Evolutionary conservation across 2,113 vertebrate genomes (phyloP).

Genomic region (Amphilophus citrinellus): DNA sequence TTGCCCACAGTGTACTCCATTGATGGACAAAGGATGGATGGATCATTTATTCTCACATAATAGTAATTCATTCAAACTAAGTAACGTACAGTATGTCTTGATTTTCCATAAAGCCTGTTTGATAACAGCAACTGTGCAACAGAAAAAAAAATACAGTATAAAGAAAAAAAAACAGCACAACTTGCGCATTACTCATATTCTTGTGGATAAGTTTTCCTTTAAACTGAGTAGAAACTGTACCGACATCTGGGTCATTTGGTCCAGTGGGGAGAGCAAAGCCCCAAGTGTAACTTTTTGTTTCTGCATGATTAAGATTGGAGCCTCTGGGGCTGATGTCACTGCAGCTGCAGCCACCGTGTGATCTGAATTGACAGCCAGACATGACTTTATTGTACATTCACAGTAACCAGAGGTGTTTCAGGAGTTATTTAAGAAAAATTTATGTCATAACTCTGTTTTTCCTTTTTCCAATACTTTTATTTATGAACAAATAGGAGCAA

Average conservation of each 20-base stretch:
- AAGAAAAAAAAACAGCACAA: neutral
- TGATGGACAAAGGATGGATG: no score
- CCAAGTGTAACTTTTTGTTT: slow-evolving; percentile 27
- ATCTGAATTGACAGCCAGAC: slow-evolving; percentile 36
- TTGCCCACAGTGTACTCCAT: neutral
- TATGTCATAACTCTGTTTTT: neutral
- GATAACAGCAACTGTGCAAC: neutral
- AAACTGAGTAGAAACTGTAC: slow-evolving; percentile 32
- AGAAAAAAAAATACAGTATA: neutral
- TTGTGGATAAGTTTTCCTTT: slow-evolving; percentile 26
- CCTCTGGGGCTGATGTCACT: slow-evolving; percentile 34
- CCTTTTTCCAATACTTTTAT: neutral
- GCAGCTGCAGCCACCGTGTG: slow-evolving; percentile 24
- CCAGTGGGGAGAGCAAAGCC: slow-evolving; percentile 41
- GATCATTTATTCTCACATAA: neutral
- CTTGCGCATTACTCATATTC: slow-evolving; percentile 41
- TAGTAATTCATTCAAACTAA: neutral
- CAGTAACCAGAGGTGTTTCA: neutral
- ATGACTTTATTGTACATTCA: neutral
- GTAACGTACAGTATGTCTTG: no score
- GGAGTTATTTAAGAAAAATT: neutral
- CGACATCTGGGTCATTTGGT: slow-evolving; percentile 48
- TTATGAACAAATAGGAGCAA: neutral
- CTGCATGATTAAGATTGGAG: slow-evolving; percentile 50
- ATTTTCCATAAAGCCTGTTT: neutral